Evolutionary conservation across 2,113 vertebrate genomes (phyloP).

Genomic region (Zosterops lateralis): DNA sequence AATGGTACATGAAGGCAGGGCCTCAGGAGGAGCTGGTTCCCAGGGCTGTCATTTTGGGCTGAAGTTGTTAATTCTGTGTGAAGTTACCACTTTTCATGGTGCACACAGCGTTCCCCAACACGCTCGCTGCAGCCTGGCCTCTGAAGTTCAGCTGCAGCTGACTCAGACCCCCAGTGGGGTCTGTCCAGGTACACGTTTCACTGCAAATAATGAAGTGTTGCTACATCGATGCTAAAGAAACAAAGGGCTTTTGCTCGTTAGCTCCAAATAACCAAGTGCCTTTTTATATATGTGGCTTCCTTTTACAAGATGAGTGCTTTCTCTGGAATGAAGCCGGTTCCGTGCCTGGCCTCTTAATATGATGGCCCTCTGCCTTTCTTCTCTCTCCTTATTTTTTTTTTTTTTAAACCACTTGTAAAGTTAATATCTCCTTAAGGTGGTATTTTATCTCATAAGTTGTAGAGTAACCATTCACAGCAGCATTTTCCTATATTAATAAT

Average conservation of each 20-base stretch:
- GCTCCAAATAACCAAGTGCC: conserved; percentile 61
- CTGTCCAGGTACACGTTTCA: conserved; percentile 43
- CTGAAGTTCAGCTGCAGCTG: background rate
- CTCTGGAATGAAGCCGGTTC: conserved; percentile 24
- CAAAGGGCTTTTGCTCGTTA: conserved; percentile 17
- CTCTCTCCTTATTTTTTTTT: background rate
- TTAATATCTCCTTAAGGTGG: conserved; percentile 64
- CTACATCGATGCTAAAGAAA: conserved; percentile 20
- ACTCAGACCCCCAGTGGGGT: conserved; percentile 12
- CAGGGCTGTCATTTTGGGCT: background rate
- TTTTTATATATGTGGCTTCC: conserved; percentile 45
- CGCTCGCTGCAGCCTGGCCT: background rate
- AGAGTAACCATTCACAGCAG: conserved; percentile 66
- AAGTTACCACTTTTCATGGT: background rate
- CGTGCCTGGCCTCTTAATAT: background rate
- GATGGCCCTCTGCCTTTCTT: conserved; percentile 54
- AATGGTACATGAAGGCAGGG: conserved; percentile 68
- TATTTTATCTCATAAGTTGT: conserved; percentile 60
- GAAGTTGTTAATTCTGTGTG: conserved; percentile 22
- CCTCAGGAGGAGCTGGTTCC: conserved; percentile 45
- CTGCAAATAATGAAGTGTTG: conserved; percentile 54
- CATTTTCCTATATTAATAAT: conserved; percentile 66
- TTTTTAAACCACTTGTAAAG: conserved; percentile 58
- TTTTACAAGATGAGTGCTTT: conserved; percentile 34
- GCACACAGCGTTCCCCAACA: background rate